Evolutionary conservation across 2,888 invertebrate species (phyloP), one percentile per base, ranked within the genome.

Genomic region (Euclidia mi): DNA sequence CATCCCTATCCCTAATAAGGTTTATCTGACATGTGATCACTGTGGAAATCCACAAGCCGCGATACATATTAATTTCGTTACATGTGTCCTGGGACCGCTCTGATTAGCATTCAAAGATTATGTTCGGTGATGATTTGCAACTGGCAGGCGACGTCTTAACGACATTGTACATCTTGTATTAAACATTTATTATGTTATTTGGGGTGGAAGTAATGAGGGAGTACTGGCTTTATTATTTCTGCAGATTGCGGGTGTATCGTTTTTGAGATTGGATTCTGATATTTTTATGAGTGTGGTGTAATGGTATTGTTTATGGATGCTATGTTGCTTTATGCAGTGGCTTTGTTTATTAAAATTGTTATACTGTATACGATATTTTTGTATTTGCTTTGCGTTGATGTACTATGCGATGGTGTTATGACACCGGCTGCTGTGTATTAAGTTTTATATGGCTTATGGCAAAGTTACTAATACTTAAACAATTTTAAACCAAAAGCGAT

Each of bases 21-120:
- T 65, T 65, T 70, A 76, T 78, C 73, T 67, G 72, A 74, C 76
- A 71, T 56, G 58, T 57, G 56, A 51, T 69, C 76, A 43, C 81
- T 11, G 48, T 82, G 81, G 82, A 82, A 82, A 81, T 82, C 56
- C 70, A 48, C 59, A 52, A 68, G 46, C 67, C 67, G 58, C 67
- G 72, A 60, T 76, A 76, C 69, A 74, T 65, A 79, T 78, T 79
- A 79, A 79, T 79, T 79, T 78, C 47, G 70, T 68, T 68, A 66
- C 73, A 75, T 69, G 64, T 64, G 57, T 48, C 70, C 48, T 43
- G 53, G 63, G 66, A 65, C 52, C 38, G 34, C 10, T 20, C 56
- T 67, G 64, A 73, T 79, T 81, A 79, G 65, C 65, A 78, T 78
- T 64, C 61, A 65, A 38, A 72, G 68, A 78, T 80, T 77, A 78